These are phyloP conservation scores for Brachyrhaphis roseni DNA, from an alignment of 2,797 vertebrate species.

Conservation along the genomic window DNA sequence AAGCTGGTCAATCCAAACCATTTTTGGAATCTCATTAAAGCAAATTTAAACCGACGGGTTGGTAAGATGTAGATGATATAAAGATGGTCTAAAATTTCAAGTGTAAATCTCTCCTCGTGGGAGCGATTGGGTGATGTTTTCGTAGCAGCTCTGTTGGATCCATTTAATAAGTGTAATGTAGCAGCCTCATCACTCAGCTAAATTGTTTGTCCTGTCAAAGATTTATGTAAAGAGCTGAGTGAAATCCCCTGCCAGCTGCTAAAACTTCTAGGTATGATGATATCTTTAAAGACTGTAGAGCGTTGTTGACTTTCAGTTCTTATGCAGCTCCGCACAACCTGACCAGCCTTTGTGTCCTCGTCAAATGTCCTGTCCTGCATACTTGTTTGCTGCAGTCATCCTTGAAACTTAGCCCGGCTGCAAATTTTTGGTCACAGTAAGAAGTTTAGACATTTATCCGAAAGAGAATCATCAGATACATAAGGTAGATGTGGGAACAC, in stretches of 20 bases:
- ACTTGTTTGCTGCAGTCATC: slow-evolving; percentile 8
- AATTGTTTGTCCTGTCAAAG: slow-evolving; percentile 12
- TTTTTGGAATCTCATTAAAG: not conserved
- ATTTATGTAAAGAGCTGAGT: not conserved
- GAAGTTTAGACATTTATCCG: not conserved
- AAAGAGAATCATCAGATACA: not conserved
- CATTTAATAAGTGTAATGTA: not conserved
- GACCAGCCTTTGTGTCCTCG: not conserved
- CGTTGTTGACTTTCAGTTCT: not conserved
- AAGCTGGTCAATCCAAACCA: not conserved
- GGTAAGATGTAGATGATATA: not conserved
- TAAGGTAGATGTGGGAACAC: slow-evolving; percentile 6
- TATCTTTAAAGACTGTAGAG: not conserved
- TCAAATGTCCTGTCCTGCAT: not conserved
- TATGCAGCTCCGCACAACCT: not conserved
- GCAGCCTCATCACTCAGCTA: not conserved
- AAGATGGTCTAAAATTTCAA: slow-evolving; percentile 1
- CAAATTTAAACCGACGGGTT: not conserved
- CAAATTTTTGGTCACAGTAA: not conserved
- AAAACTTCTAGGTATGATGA: not conserved
- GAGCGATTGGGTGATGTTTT: slow-evolving; percentile 6
- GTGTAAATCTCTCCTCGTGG: not conserved
- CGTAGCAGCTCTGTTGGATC: not conserved
- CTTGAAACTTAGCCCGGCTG: not conserved
- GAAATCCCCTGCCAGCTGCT: not conserved